Evolutionary conservation across 2,113 vertebrate genomes (phyloP), one percentile per base, ranked within the genome.

Genomic region (Carassius auratus): DNA sequence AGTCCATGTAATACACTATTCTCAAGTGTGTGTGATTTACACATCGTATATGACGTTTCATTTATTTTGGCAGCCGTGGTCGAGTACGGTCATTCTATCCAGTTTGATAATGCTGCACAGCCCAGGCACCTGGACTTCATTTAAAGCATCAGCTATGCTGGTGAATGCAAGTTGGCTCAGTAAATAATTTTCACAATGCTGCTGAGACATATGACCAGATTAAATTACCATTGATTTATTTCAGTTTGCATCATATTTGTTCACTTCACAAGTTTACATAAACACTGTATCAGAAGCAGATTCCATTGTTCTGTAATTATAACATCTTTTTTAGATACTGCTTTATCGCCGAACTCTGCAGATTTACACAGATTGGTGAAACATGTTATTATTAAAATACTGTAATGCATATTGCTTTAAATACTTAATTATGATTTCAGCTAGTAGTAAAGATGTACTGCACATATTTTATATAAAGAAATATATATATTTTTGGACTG

Each of bases 101-200:
- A 90, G 92, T 64, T 64, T 85, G 87, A 92, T 87, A 84, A 87
- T 68, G 23, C 52, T 52, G 15, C 36, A 62, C 69, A 81, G 89
- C 64, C 77, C 75, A 79, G 74, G 76, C 92, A 92, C 90, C 90
- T 94, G 92, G 92, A 59, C 89, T 91, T 90, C 74, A 95, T 94
- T 93, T 89, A 71, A 71, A 80, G 59, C 74, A 76, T 84, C 71
- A 75, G 77, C 85, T 86, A 78, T 19, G 38, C 79, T 78, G 68
- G 73, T 76, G 82, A 86, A 71, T 48, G 23, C 85, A 82, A 78
- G 71, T 42, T 42, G 42, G 42, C 42, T 42, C 42, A 8, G 42
- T 78, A 78, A 79, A 55, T 83, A 83, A 38, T 66, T 85, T 48
- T 1, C 7, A 59, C 21, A 59, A 59, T 21, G 57, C 57, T n/a